Conservation (phyloP, 1,140 invertebrate species). For the Drosophila serrata region DNA sequence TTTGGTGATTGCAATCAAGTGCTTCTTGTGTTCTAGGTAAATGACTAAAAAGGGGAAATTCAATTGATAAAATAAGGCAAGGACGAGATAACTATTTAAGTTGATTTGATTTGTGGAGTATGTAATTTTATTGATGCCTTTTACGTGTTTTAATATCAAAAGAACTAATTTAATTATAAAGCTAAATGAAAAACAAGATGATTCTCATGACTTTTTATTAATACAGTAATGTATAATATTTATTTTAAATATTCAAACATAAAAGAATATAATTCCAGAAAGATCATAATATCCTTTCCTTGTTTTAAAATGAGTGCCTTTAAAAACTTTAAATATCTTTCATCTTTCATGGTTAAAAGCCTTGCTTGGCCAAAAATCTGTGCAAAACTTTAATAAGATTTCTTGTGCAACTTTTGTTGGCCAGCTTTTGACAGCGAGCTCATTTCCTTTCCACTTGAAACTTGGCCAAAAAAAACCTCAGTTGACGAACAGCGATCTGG, state of each 20-base stretch:
- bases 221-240: neutral
- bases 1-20: constrained; percentile 9
- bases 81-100: neutral
- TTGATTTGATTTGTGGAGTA: neutral
- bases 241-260: neutral
- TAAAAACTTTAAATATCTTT: neutral
- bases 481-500: constrained; percentile 48
- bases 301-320: no score
- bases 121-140: neutral
- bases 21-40: neutral
- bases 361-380: neutral
- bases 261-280: neutral
- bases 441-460: constrained; percentile 37
- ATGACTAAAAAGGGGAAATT: neutral
- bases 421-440: constrained; percentile 23
- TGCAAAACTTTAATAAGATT: constrained; percentile 11
- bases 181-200: neutral
- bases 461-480: constrained; percentile 16
- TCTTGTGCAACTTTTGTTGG: constrained; percentile 13
- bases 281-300: neutral
- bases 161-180: neutral
- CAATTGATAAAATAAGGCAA: neutral
- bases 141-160: neutral
- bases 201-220: neutral
- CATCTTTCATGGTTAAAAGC: constrained; percentile 16